Evolutionary conservation across 2,113 vertebrate genomes (phyloP), one percentile per base, ranked within the genome.

Genomic region (Blennius ocellaris): DNA sequence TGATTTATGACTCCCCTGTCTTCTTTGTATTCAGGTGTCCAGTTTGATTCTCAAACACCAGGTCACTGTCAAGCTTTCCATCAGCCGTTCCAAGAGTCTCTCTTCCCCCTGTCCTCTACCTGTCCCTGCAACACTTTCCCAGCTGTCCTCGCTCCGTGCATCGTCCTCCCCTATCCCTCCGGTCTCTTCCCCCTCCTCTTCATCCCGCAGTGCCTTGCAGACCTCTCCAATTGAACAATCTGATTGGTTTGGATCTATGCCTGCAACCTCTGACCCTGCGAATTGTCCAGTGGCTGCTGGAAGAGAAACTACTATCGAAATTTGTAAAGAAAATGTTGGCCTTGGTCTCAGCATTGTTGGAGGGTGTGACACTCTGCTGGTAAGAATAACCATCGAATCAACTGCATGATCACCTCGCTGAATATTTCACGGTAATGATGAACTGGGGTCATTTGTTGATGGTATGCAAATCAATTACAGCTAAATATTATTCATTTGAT

Each of bases 341-440:
- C 95, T 99, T 56, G 97, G 97, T 55, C 94, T 99, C 65, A 98
- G 97, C 90, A 97, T 99, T 16, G 96, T 98, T 3, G 97, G 97
- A 73, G 97, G 98, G 62, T 95, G 94, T 47, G 97, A 99, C 87
- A 97, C 97, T 9, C 87, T 97, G 59, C 89, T 97, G 96, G 98
- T 94, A 30, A 30, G 21, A 30, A 30, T 30, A 30, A 30, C 21
- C 21, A 30, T 30, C 21, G 21, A 30, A 30, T 30, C 21, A 30
- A 30, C 21, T 30, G 21, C 21, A 30, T 30, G 21, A 30, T 30
- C 21, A 30, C 21, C 21, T 30, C 21, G 4, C 4, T 30, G 21
- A 30, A 30, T 30, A 30, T 30, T 30, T 30, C 21, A 2, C 2
- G 21, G 21, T 30, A 30, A 30, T 2, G 21, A 30, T 30, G 21